These are phyloP conservation scores for Eupsilia transversa DNA, from an alignment of 2,888 invertebrate species.

Conservation along the genomic window DNA sequence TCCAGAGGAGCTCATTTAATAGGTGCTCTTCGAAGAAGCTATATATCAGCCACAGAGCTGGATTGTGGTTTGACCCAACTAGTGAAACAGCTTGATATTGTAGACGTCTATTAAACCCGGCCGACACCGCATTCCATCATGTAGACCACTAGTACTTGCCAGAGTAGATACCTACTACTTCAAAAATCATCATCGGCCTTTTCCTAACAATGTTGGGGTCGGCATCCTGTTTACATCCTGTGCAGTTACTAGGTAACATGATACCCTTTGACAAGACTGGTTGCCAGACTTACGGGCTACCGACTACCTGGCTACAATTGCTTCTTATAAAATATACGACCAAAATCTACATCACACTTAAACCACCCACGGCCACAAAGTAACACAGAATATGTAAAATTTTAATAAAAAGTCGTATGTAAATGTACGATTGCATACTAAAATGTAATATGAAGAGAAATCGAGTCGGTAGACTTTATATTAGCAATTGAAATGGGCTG, in stretches of 20 bases:
- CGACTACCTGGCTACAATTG: no score
- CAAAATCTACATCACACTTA: background rate
- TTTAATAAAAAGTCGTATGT: constrained; percentile 66
- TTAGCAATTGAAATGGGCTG: constrained; percentile 77
- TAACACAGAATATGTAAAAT: constrained; percentile 18
- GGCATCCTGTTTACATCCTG: no score
- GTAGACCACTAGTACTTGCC: background rate
- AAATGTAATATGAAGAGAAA: constrained; percentile 67
- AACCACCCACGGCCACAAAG: background rate
- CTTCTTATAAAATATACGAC: background rate
- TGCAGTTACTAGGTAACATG: no score
- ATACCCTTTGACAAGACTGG: no score
- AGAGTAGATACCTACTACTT: background rate
- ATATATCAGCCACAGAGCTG: background rate
- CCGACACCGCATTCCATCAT: background rate
- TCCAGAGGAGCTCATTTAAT: background rate
- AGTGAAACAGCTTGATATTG: background rate
- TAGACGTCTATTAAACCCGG: no score
- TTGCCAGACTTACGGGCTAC: no score
- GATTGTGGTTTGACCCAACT: background rate
- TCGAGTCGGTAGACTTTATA: constrained; percentile 62
- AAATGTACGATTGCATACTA: constrained; percentile 71
- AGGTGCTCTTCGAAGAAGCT: background rate
- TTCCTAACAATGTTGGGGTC: no score
- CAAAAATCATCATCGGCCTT: background rate